Percentiles rank a stretch among this genome's conserved stretches.
Evolutionary conservation across 2,888 invertebrate species (phyloP).

Genomic region (Melanargia galathea): DNA sequence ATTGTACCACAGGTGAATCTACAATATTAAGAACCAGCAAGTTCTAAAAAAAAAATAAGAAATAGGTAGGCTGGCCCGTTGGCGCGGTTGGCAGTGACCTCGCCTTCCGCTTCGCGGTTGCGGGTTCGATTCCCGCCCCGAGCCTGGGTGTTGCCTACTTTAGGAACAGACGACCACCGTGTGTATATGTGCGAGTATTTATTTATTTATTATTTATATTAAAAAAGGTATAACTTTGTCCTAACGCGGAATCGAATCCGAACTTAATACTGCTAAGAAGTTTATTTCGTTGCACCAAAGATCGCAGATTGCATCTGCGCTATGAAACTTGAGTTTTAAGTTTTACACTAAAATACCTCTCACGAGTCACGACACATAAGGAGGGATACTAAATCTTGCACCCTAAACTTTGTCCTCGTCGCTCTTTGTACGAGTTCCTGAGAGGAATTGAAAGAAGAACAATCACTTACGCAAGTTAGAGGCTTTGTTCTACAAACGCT

Average conservation of each 20-base stretch:
- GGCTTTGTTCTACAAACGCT: slow-evolving; percentile 19
- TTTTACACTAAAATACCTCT: slow-evolving; percentile 4
- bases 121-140: too few species aligned
- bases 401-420: slow-evolving; percentile 16
- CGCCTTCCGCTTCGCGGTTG: too few species aligned
- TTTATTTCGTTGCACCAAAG: background rate
- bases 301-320: background rate
- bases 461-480: slow-evolving; percentile 19
- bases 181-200: too few species aligned
- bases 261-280: background rate
- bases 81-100: too few species aligned
- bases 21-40: too few species aligned
- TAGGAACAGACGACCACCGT: too few species aligned
- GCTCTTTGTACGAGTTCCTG: slow-evolving; percentile 19
- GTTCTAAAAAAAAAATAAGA: too few species aligned
- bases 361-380: background rate
- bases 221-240: background rate
- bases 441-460: slow-evolving; percentile 17
- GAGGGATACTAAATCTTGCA: slow-evolving; percentile 12
- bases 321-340: background rate
- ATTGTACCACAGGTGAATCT: too few species aligned
- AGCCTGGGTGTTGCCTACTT: too few species aligned
- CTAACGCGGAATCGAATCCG: too few species aligned
- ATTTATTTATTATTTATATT: too few species aligned
- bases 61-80: too few species aligned